Percentiles rank a stretch among this genome's conserved stretches.
phyloP scores from a whole-genome alignment of 92 coral and sea anemone species.

The Metridium senile region DNA sequence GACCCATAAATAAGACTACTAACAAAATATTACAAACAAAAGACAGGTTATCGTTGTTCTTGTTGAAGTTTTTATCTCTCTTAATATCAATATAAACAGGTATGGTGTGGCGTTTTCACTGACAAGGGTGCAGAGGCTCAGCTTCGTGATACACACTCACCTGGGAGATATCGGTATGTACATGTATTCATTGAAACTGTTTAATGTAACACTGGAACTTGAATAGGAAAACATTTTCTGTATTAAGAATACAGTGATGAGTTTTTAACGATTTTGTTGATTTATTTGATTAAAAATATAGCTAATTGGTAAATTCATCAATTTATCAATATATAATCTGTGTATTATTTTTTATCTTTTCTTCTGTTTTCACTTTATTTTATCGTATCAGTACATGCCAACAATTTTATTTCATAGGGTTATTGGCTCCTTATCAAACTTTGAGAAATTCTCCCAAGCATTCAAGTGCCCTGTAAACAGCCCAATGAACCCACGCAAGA shows the following conservation, averaged over 20 bases:
- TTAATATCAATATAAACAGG: background rate
- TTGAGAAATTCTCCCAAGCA: constrained; percentile 6
- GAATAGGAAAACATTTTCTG: too few species aligned
- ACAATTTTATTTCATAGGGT: background rate
- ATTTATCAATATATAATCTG: too few species aligned
- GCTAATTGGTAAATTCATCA: too few species aligned
- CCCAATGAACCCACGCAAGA: constrained; percentile 11
- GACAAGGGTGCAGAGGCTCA: background rate
- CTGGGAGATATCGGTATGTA: background rate
- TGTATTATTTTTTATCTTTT: background rate
- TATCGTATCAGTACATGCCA: background rate
- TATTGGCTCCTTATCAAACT: constrained; percentile 1
- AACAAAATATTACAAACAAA: background rate
- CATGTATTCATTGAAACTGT: too few species aligned
- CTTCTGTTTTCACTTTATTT: background rate
- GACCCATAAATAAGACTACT: background rate
- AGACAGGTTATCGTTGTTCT: too few species aligned
- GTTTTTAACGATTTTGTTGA: too few species aligned
- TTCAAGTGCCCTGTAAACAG: constrained; percentile 4
- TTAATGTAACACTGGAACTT: too few species aligned
- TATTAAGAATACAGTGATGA: too few species aligned
- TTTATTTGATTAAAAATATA: too few species aligned
- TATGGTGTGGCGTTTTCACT: constrained; percentile 1
- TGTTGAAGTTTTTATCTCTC: background rate
- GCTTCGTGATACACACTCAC: background rate